These are phyloP conservation scores for Trogon melanurus DNA, from an alignment of 2,113 vertebrate species.

Conservation along the genomic window DNA sequence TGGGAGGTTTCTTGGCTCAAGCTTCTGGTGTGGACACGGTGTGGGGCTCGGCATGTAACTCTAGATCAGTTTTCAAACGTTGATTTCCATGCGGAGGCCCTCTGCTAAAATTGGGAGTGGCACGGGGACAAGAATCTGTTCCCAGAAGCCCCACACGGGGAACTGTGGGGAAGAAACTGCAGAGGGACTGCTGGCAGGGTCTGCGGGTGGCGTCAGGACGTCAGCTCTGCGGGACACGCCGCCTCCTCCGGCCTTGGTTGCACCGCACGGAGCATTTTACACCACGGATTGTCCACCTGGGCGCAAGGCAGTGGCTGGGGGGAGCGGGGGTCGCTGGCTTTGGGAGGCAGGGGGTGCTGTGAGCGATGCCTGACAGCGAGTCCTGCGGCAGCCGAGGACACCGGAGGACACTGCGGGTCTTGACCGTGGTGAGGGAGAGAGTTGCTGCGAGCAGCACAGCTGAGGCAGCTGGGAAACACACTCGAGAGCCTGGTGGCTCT, in stretches of 20 bases:
- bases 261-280: fast-evolving
- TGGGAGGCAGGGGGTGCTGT: not conserved
- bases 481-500: fast-evolving
- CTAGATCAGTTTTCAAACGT: fast-evolving
- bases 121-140: not conserved
- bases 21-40: fast-evolving
- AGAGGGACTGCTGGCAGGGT: not conserved
- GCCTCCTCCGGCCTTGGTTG: fast-evolving
- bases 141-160: not conserved
- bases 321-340: not conserved
- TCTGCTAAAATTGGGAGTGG: not conserved
- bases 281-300: not conserved
- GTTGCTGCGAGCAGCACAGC: no score
- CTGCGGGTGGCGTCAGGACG: not conserved
- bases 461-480: not conserved
- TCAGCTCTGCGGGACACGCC: fast-evolving
- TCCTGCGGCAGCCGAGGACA: not conserved
- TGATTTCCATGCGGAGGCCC: fast-evolving
- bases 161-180: not conserved
- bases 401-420: no score
- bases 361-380: not conserved
- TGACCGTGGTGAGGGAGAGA: not conserved
- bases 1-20: not conserved
- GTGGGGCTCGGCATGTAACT: not conserved
- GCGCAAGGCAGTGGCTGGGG: not conserved